Evolutionary conservation across 2,113 vertebrate species (phyloP).

Genomic region (Colossoma macropomum): DNA sequence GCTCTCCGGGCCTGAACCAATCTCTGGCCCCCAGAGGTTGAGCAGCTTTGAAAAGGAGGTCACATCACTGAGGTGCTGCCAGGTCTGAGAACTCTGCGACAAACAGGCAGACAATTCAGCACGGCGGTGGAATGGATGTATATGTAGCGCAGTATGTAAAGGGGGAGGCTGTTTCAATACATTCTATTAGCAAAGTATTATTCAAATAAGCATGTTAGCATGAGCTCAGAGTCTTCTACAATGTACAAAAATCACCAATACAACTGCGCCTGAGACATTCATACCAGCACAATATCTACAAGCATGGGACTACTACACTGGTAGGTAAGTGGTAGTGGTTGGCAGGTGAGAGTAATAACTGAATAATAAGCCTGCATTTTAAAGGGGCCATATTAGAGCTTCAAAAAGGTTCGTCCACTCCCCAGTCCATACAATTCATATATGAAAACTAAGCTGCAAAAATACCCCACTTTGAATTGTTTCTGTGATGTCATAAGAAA

Average conservation of each 20-base stretch:
- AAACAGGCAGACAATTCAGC: constrained; percentile 49
- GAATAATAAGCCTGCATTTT: too few relatives aligned
- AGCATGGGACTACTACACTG: neutral
- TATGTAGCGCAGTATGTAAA: constrained; percentile 24
- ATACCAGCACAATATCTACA: neutral
- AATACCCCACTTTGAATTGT: too few relatives aligned
- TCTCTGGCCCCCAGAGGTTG: constrained; percentile 58
- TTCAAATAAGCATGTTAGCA: too few relatives aligned
- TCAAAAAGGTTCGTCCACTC: too few relatives aligned
- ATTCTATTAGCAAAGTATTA: neutral
- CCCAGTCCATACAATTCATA: too few relatives aligned
- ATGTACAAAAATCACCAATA: neutral
- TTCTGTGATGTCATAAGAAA: too few relatives aligned
- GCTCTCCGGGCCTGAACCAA: constrained; percentile 56
- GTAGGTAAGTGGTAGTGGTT: too few relatives aligned
- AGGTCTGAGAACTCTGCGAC: constrained; percentile 52
- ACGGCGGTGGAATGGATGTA: neutral
- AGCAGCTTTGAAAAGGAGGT: constrained; percentile 62
- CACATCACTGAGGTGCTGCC: constrained; percentile 54
- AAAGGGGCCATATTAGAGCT: too few relatives aligned
- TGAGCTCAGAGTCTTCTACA: too few relatives aligned
- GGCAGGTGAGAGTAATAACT: too few relatives aligned
- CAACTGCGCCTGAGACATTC: neutral
- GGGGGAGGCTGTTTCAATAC: neutral
- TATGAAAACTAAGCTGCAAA: too few relatives aligned